Conservation (phyloP, 2,888 invertebrate species). For the Pollenia griseotomentosa region DNA sequence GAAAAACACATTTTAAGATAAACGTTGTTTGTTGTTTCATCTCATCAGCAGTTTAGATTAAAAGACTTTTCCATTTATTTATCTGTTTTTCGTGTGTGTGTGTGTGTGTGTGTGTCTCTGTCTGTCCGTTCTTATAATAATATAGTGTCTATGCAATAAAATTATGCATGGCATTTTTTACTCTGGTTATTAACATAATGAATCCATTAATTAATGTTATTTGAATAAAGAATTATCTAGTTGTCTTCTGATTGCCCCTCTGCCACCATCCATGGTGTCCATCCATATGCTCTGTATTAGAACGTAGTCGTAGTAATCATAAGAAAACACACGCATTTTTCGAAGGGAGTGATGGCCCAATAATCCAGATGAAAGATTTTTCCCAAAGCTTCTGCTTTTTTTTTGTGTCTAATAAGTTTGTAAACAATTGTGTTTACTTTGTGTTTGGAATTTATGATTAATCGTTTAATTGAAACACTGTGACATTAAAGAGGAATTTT, state of each 20-base stretch:
- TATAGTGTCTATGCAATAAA: conserved; percentile 49
- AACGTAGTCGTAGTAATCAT: conserved; percentile 24
- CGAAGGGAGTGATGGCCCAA: conserved; percentile 53
- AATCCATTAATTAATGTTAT: conserved; percentile 72
- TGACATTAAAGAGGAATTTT: conserved; percentile 15
- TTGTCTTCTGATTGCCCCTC: conserved; percentile 2
- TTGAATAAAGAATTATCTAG: conserved; percentile 63
- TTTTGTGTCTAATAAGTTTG: conserved; percentile 27
- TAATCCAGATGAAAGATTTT: not conserved
- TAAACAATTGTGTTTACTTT: conserved; percentile 58
- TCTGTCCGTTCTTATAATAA: not conserved
- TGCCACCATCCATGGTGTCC: conserved; percentile 14
- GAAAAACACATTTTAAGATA: conserved; percentile 53
- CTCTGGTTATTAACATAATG: conserved; percentile 70
- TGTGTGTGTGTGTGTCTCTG: conserved; percentile 6
- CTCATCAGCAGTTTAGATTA: conserved; percentile 60
- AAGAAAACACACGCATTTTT: conserved; percentile 45
- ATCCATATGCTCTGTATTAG: not conserved
- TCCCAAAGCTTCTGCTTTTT: conserved; percentile 1
- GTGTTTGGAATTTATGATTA: conserved; percentile 55
- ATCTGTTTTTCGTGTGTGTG: not conserved
- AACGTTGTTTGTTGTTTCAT: conserved; percentile 61
- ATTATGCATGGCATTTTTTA: conserved; percentile 67
- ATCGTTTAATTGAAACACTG: conserved; percentile 65
- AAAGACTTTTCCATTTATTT: conserved; percentile 40